Evolutionary conservation across 1,140 invertebrate genomes (phyloP).

Genomic region (Thaumatotibia leucotreta): DNA sequence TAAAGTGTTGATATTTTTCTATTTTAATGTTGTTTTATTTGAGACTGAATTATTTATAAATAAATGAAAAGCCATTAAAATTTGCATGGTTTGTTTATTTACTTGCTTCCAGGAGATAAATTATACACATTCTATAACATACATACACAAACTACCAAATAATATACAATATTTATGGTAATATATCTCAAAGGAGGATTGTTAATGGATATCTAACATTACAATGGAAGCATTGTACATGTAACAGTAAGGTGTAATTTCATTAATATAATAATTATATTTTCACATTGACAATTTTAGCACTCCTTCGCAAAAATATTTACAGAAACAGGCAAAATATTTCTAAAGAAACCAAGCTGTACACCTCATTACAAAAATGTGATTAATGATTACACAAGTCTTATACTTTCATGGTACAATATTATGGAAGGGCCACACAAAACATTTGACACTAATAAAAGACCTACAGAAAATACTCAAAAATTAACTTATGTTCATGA

Average conservation of each 20-base stretch:
- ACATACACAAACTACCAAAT: too few species aligned
- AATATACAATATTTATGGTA: too few species aligned
- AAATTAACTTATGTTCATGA: neutral
- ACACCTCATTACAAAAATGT: neutral
- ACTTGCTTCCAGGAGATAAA: too few species aligned
- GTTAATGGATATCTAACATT: too few species aligned
- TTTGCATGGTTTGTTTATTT: slow-evolving; percentile 5
- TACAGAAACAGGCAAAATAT: neutral
- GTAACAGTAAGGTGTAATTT: too few species aligned
- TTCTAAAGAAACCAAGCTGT: neutral
- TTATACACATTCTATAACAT: too few species aligned
- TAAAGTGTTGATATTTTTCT: slow-evolving; percentile 20
- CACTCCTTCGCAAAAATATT: too few species aligned
- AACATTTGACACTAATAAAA: neutral
- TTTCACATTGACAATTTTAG: too few species aligned
- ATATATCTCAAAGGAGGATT: too few species aligned
- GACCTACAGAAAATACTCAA: neutral
- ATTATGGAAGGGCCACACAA: neutral
- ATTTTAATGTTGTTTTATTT: slow-evolving; percentile 17
- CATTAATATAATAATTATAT: too few species aligned
- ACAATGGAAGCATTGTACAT: too few species aligned
- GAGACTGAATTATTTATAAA: neutral
- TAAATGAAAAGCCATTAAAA: neutral
- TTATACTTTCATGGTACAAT: neutral
- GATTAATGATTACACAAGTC: neutral